Percentiles rank a stretch among this genome's conserved stretches.
These are phyloP conservation scores for Pycnonotus jocosus DNA, from an alignment of 2,113 vertebrate species.

Conservation along the genomic window DNA sequence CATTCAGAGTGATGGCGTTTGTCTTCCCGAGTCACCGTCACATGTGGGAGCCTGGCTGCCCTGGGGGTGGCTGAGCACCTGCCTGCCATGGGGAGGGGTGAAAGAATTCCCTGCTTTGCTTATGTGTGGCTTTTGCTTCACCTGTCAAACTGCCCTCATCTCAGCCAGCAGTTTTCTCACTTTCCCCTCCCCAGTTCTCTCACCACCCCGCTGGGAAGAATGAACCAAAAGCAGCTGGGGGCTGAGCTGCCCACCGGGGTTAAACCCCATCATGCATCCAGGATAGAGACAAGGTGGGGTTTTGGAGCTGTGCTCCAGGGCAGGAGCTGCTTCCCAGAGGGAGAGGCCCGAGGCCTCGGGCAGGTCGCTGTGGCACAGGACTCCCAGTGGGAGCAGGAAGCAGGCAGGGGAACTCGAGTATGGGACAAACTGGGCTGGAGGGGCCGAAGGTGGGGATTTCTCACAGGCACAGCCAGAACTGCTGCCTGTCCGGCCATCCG, in stretches of 20 bases:
- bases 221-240: neutral
- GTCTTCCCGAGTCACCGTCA: neutral
- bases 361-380: neutral
- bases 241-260: neutral
- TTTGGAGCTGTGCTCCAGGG: neutral
- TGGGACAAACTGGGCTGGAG: neutral
- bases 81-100: neutral
- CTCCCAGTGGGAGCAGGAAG: neutral
- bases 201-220: neutral
- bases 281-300: neutral
- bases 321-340: neutral
- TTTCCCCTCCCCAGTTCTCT: neutral
- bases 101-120: neutral
- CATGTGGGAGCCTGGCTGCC: rapidly evolving
- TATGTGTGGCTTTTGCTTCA: neutral
- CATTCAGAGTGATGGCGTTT: rapidly evolving
- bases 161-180: neutral
- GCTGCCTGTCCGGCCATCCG: neutral
- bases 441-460: neutral
- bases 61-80: neutral
- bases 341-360: neutral
- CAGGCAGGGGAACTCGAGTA: neutral
- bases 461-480: neutral
- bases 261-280: neutral
- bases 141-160: neutral